Base-by-base conservation (phyloP, 2,888 invertebrate genomes). In the Busseola fusca region DNA sequence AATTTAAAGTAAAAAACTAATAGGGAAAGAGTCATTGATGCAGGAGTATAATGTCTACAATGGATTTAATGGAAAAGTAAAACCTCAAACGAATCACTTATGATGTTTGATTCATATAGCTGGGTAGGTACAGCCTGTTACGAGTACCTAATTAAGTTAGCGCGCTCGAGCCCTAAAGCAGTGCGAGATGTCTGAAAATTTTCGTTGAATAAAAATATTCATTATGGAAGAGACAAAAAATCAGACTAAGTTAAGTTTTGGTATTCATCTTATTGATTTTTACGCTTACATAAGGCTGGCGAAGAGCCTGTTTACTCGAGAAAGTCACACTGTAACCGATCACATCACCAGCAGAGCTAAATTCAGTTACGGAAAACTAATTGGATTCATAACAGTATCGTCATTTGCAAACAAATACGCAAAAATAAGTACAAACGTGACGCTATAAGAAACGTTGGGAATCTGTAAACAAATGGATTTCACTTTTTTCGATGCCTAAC, bases 401-500 rank as follows among this genome's bases (percentile, higher is more conserved):
- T 62, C 25, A 72, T 79, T 82, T 80, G 80, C 76, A 78, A 79
- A 81, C 78, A 76, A 48, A 30, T 64, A 68, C 52, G 62, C 64
- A 42, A 70, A 72, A 74, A 69, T 76, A 37, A 69, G 57, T 74
- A 56, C 70, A 54, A 73, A 69, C 64, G 65, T 77, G 69, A 69
- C 74, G 27, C 25, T 65, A 40, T 62, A 54, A 64, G 67, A 78
- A 76, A 63, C 48, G 69, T 65, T 75, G 66, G 69, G 72, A 74
- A 74, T 75, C 65, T 74, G 69, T 69, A 81, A 72, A 76, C 72
- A 80, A 81, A 84, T 64, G 80, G 75, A 57, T 76, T 71, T 76
- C 66, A 71, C 72, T 81, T 87, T 88, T 89, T 86, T 84, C 82
- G 82, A 80, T 86, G 83, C 66, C 72, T 74, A 76, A 80, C 59